Conservation (phyloP, 2,797 vertebrate genomes). For the Siniperca undulata region DNA sequence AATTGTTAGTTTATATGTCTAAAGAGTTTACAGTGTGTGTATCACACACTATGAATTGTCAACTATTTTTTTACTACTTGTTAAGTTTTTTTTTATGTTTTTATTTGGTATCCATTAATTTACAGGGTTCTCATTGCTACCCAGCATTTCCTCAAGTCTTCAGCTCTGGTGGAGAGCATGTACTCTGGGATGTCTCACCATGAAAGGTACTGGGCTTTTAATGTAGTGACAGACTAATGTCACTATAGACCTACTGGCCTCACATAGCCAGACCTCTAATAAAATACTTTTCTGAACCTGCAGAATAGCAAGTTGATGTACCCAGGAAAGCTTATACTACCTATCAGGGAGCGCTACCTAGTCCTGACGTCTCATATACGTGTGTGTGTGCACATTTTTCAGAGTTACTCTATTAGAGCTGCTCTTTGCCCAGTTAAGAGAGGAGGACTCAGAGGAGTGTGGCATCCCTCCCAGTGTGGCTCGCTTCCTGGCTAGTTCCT, state of each 20-base stretch:
- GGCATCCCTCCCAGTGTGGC: slow-evolving; percentile 81
- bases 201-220: slow-evolving; percentile 88
- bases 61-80: neutral
- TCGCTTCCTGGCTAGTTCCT: slow-evolving; percentile 86
- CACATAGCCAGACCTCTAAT: too few relatives aligned
- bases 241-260: neutral
- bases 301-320: neutral
- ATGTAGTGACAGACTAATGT: neutral
- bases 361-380: slow-evolving; percentile 1
- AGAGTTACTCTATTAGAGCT: slow-evolving; percentile 92
- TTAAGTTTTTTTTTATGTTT: neutral
- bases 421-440: slow-evolving; percentile 85
- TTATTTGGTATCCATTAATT: slow-evolving; percentile 14
- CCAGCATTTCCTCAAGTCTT: slow-evolving; percentile 92
- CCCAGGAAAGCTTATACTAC: neutral
- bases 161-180: slow-evolving; percentile 89
- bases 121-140: slow-evolving; percentile 93
- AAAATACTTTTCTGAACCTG: neutral
- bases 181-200: slow-evolving; percentile 90
- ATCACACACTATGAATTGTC: neutral
- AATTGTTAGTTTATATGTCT: neutral
- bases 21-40: slow-evolving; percentile 2
- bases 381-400: slow-evolving; percentile 36
- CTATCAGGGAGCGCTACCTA: neutral
- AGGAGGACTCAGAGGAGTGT: slow-evolving; percentile 75